Base-by-base conservation (phyloP, 2,113 vertebrate species). In the Corythornis madagascariensis region DNA sequence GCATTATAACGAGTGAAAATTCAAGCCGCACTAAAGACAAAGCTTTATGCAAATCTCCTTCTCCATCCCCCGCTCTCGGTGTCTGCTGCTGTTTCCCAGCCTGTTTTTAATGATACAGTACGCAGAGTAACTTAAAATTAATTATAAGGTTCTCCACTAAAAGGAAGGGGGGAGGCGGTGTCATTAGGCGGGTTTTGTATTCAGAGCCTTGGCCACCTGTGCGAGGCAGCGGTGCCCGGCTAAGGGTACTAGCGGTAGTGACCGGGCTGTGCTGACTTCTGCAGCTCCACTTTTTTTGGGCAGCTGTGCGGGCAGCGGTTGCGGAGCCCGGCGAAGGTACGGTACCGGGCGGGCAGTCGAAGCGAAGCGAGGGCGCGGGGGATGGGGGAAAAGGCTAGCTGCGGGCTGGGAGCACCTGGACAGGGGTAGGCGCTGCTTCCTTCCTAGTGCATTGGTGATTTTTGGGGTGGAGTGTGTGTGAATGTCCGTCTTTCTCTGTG, bases 161-260 rank as follows among this genome's bases (percentile, higher is more conserved):
- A 70, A 93, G 93, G 94, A 88, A 40, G 71, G 47, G 83, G 86
- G 88, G 73, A 90, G 94, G 88, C 90, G 69, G 86, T 78, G 95
- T 96, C 95, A 60, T 93, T 94, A 88, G 92, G 78, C 79, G 82
- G 78, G 80, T 75, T 95, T 76, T 86, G 96, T 92, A 64, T 72
- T 89, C 76, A 79, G 88, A 89, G 88, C 89, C 67, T 19, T 16
- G 96, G 97, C 97, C 98, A 98, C 97, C 98, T 98, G 98, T 96
- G 80, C 83, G n/a, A 33, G 91, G 94, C 92, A 78, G 89, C 57
- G 65, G 42, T 42, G 91, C 69, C 89, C 83, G 22, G 70, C 71
- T 10, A 55, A 67, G 77, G 86, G 79, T 12, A 42, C 40, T 42
- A 21, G 61, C 76, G 48, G 38, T 28, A 61, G 66, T 29, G 83